Percentiles rank a stretch among this genome's conserved stretches.
phyloP scores from a whole-genome alignment of 2,888 invertebrate species.

The Nomada ferruginata region DNA sequence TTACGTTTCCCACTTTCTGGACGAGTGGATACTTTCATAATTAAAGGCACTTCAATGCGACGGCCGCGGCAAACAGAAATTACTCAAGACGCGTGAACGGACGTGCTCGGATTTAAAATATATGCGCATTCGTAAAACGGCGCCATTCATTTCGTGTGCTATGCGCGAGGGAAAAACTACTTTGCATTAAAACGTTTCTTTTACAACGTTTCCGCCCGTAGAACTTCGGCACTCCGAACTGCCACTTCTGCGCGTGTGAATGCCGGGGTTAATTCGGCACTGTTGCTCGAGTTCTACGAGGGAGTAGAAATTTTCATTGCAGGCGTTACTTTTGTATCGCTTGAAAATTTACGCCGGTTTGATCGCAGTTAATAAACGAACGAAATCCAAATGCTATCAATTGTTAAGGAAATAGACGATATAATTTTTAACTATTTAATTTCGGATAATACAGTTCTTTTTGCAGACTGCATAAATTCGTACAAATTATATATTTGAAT shows the following conservation, averaged over 20 bases:
- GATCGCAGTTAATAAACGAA: neutral
- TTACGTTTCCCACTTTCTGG: neutral
- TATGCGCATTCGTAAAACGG: slow-evolving; percentile 21
- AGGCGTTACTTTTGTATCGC: no score
- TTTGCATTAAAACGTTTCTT: slow-evolving; percentile 12
- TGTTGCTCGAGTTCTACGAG: neutral
- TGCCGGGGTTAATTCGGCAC: neutral
- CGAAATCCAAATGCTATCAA: no score
- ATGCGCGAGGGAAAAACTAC: neutral
- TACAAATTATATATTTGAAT: no score
- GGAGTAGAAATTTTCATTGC: neutral
- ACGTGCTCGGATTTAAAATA: neutral
- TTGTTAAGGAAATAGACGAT: no score
- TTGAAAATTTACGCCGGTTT: no score
- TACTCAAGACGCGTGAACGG: slow-evolving; percentile 12
- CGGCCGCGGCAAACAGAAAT: neutral
- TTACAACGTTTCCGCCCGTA: neutral
- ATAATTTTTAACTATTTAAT: no score
- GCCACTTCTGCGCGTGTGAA: neutral
- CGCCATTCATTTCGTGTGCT: slow-evolving; percentile 5
- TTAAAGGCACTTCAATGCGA: slow-evolving; percentile 28
- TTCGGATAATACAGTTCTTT: no score
- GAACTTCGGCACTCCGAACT: slow-evolving; percentile 10
- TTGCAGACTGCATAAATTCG: no score
- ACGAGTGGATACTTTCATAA: slow-evolving; percentile 29